These are phyloP conservation scores for Gonocerus acuteangulatus DNA, from an alignment of 2,888 invertebrate genomes.

Conservation along the genomic window DNA sequence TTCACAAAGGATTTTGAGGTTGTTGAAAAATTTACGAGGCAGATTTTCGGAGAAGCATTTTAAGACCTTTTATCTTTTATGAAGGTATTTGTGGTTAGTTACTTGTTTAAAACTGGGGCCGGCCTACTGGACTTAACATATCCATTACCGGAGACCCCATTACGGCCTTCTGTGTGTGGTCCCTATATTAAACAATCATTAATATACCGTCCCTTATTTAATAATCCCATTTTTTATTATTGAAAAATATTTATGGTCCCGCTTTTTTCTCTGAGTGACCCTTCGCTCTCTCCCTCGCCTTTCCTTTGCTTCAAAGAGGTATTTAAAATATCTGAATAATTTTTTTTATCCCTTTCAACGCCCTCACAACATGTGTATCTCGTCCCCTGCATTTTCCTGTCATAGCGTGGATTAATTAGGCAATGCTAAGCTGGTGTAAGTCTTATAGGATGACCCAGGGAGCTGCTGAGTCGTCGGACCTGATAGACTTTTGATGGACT, in stretches of 20 bases:
- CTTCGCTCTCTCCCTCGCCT: neutral
- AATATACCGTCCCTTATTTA: slow-evolving; percentile 24
- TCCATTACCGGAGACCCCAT: slow-evolving; percentile 9
- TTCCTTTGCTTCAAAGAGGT: neutral
- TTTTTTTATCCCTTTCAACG: slow-evolving; percentile 21
- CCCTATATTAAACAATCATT: slow-evolving; percentile 21
- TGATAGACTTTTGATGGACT: slow-evolving; percentile 13
- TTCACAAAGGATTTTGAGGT: neutral
- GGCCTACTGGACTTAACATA: slow-evolving; percentile 3
- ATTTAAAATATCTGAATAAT: slow-evolving; percentile 21
- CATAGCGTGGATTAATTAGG: slow-evolving; percentile 6
- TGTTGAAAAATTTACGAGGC: neutral
- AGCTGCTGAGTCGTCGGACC: neutral
- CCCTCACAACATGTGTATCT: slow-evolving; percentile 1
- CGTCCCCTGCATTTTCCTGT: neutral
- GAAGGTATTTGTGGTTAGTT: neutral
- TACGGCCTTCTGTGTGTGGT: slow-evolving; percentile 14
- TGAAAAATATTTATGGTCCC: slow-evolving; percentile 23
- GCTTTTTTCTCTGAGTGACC: neutral
- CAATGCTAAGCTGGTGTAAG: slow-evolving; percentile 1
- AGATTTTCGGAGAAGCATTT: neutral
- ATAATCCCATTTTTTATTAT: slow-evolving; percentile 26
- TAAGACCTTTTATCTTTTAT: neutral
- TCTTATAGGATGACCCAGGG: neutral
- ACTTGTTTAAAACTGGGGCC: neutral